Conservation (phyloP, 2,888 invertebrate species). For the Panopea generosa region DNA sequence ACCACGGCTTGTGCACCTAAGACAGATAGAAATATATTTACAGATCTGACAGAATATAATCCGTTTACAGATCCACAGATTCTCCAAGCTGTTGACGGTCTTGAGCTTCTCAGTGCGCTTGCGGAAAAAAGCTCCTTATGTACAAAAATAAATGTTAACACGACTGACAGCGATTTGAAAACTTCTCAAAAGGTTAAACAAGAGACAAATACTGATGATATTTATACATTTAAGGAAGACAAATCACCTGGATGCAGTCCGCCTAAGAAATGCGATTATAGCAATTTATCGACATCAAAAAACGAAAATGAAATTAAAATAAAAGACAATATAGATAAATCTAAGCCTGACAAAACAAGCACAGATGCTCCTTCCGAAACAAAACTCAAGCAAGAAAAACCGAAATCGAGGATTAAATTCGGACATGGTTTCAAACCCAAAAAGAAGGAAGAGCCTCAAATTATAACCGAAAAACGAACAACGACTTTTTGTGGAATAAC, state of each 20-base stretch:
- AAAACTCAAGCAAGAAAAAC: conserved; percentile 4
- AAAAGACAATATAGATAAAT: neutral
- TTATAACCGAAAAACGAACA: conserved; percentile 29
- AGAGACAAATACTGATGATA: conserved; percentile 9
- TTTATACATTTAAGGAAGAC: conserved; percentile 39
- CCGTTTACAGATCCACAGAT: conserved; percentile 79
- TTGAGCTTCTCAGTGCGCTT: conserved; percentile 79
- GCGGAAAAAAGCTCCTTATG: conserved; percentile 78
- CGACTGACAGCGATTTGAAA: neutral
- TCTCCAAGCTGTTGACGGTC: conserved; percentile 78
- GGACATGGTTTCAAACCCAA: conserved; percentile 60
- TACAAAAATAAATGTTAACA: conserved; percentile 8
- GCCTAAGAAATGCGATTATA: neutral
- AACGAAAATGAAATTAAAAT: neutral
- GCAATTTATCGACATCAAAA: neutral
- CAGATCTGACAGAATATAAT: conserved; percentile 66
- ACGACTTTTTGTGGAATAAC: conserved; percentile 69
- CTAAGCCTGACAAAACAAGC: neutral
- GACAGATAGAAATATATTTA: conserved; percentile 48
- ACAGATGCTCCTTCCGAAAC: neutral
- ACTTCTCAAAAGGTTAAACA: neutral
- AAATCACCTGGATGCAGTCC: neutral
- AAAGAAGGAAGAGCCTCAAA: conserved; percentile 28
- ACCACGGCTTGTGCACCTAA: neutral
- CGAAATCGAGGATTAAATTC: conserved; percentile 55